Conservation (phyloP, 2,797 vertebrate species). For the Leptatherina wallacei region DNA sequence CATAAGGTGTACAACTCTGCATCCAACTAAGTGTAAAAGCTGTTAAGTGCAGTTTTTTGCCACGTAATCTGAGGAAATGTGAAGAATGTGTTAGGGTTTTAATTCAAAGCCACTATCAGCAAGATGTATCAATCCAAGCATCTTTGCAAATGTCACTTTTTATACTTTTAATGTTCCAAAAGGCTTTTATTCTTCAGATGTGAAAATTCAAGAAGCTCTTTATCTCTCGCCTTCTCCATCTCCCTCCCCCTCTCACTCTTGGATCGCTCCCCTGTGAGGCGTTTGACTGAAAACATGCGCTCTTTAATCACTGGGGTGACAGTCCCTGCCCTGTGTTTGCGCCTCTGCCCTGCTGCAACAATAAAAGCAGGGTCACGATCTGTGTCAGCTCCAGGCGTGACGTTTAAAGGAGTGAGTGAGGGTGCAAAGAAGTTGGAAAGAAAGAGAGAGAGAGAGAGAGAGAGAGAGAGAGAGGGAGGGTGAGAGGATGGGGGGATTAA, state of each 20-base stretch:
- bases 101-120: conserved; percentile 7
- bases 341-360: conserved; percentile 76
- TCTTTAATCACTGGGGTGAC: conserved; percentile 83
- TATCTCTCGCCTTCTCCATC: conserved; percentile 39
- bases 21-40: conserved; percentile 25
- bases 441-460: conserved; percentile 14
- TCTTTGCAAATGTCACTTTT: conserved; percentile 50
- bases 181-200: conserved; percentile 49
- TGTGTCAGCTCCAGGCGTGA: conserved; percentile 74
- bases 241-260: conserved; percentile 29
- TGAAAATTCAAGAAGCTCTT: conserved; percentile 55
- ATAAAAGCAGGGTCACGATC: conserved; percentile 82
- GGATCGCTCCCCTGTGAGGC: conserved; percentile 70
- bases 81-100: conserved; percentile 19
- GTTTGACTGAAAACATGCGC: conserved; percentile 81
- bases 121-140: conserved; percentile 14
- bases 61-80: conserved; percentile 19
- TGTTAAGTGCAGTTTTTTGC: conserved; percentile 14
- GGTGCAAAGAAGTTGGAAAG: conserved; percentile 17
- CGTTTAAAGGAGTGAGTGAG: conserved; percentile 60
- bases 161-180: conserved; percentile 42
- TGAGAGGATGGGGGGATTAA: conserved; percentile 1
- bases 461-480: conserved; percentile 2
- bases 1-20: conserved; percentile 5
- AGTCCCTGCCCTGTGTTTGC: conserved; percentile 75